phyloP scores from a whole-genome alignment of 2,888 invertebrate species.

The Campoplex capitator region DNA sequence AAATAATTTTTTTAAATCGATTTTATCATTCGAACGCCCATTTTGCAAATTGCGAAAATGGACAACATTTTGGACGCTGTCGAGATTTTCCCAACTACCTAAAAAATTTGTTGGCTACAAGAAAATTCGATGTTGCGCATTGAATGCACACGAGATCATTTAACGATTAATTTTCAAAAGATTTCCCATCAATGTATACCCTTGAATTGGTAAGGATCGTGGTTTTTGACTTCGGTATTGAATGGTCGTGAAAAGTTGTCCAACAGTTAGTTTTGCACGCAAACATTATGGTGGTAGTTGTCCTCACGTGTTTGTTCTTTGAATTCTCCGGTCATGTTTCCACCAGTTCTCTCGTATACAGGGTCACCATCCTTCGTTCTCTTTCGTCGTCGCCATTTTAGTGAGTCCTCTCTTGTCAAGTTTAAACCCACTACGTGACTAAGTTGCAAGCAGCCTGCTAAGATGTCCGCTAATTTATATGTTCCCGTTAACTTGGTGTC shows the following conservation, averaged over 20 bases:
- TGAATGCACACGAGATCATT: too few species aligned
- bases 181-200: not conserved
- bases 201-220: not conserved
- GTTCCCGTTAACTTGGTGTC: conserved; percentile 83
- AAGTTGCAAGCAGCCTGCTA: conserved; percentile 84
- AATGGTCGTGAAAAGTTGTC: conserved; percentile 68
- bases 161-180: not conserved
- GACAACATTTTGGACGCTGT: too few species aligned
- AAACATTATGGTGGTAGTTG: conserved; percentile 42
- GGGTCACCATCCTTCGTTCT: conserved; percentile 9
- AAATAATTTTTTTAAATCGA: too few species aligned
- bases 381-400: conserved; percentile 43
- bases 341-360: conserved; percentile 18
- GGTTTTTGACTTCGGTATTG: not conserved
- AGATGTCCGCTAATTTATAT: conserved; percentile 85
- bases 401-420: conserved; percentile 83
- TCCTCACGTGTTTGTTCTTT: conserved; percentile 20
- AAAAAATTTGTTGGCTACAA: too few species aligned
- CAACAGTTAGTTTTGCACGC: conserved; percentile 49
- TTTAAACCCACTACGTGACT: conserved; percentile 84
- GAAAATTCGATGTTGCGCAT: too few species aligned
- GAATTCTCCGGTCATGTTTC: conserved; percentile 20
- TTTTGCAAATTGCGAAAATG: too few species aligned
- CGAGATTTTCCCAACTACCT: too few species aligned
- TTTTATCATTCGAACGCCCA: too few species aligned